phyloP scores from a whole-genome alignment of 2,888 invertebrate genomes.

The Camptogramma bilineatum region DNA sequence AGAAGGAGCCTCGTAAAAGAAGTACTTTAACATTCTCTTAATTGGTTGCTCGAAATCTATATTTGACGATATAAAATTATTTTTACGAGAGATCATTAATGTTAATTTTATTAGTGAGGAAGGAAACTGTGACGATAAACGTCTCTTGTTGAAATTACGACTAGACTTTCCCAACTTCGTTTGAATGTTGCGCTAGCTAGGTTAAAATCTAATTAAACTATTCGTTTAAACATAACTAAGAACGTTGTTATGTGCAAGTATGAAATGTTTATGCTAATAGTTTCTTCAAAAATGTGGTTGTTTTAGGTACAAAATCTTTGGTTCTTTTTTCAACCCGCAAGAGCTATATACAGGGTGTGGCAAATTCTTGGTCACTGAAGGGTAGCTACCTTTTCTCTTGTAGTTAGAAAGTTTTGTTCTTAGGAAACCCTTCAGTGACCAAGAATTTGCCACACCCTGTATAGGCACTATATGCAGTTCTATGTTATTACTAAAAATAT shows the following conservation, averaged over 20 bases:
- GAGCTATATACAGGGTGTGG: too few species aligned
- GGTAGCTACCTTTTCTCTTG: too few species aligned
- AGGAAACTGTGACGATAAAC: conserved; percentile 36
- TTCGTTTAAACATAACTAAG: background rate
- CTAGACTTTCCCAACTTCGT: conserved; percentile 2
- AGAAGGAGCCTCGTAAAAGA: conserved; percentile 42
- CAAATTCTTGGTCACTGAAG: too few species aligned
- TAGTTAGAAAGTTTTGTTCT: too few species aligned
- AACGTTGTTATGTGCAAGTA: background rate
- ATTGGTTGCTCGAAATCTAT: conserved; percentile 47
- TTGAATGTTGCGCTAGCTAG: background rate
- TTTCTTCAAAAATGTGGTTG: too few species aligned
- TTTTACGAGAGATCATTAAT: conserved; percentile 41
- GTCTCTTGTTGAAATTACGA: conserved; percentile 18
- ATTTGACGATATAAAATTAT: conserved; percentile 44
- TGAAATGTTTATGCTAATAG: background rate
- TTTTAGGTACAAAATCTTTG: too few species aligned
- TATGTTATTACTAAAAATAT: background rate
- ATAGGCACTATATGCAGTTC: too few species aligned
- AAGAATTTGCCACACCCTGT: too few species aligned
- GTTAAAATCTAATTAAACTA: background rate
- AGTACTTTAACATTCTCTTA: conserved; percentile 44
- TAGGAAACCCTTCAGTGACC: too few species aligned
- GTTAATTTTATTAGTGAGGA: conserved; percentile 39
- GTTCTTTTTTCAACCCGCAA: too few species aligned